phyloP scores from a whole-genome alignment of 2,113 vertebrate species.

The Apodemus speciosus region DNA sequence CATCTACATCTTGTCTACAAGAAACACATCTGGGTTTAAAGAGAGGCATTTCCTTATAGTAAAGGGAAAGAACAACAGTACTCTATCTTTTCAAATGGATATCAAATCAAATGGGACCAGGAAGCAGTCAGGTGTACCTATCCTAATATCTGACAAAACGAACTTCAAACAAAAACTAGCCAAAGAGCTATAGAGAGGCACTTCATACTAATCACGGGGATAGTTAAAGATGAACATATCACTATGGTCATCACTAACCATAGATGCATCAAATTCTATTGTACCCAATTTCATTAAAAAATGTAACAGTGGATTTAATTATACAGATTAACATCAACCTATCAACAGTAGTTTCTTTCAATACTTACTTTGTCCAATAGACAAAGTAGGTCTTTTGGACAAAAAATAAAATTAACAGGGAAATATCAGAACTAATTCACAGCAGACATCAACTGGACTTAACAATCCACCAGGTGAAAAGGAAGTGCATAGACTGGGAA shows the following conservation, averaged over 20 bases:
- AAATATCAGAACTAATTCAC: neutral
- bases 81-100: neutral
- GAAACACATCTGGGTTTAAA: neutral
- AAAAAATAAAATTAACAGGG: neutral
- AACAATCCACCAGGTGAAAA: neutral
- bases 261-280: neutral
- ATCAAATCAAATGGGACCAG: neutral
- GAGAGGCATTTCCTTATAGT: neutral
- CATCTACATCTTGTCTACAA: neutral
- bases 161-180: neutral
- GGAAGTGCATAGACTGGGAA: neutral
- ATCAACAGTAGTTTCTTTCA: neutral
- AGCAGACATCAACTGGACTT: neutral
- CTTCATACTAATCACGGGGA: neutral
- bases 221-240: neutral
- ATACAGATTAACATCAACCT: neutral
- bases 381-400: neutral
- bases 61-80: neutral
- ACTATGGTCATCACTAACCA: neutral
- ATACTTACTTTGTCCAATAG: neutral
- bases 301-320: neutral
- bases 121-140: neutral
- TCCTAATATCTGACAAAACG: neutral
- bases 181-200: neutral
- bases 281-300: neutral